A percentile compares a stretch with the other conserved stretches of the same genome.
Evolutionary conservation across 2,113 vertebrate species (phyloP).

Genomic region (Sinocyclocheilus grahami): DNA sequence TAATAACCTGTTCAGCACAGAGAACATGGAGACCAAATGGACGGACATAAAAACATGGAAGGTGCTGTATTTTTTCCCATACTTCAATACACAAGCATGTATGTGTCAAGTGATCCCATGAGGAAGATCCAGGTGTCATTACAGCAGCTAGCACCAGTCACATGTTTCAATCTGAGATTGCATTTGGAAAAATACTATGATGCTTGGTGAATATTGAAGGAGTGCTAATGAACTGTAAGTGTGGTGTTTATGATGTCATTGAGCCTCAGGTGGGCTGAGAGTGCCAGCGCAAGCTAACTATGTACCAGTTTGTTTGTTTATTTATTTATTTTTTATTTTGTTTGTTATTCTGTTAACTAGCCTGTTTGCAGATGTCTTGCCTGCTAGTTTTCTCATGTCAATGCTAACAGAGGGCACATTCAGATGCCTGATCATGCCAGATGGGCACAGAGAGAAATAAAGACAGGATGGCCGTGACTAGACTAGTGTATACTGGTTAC

Average conservation of each 20-base stretch:
- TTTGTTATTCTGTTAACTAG: neutral
- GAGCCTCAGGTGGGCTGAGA: neutral
- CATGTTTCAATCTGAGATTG: neutral
- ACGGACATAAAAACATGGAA: neutral
- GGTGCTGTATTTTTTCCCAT: neutral
- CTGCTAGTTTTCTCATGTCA: neutral
- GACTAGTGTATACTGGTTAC: neutral
- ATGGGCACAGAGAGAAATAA: neutral
- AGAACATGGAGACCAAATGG: neutral
- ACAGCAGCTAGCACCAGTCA: neutral
- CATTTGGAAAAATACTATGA: neutral
- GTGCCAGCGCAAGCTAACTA: neutral
- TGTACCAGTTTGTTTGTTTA: neutral
- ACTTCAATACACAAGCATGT: neutral
- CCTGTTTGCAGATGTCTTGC: neutral
- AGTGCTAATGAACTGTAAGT: neutral
- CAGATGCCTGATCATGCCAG: neutral
- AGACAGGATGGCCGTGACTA: neutral
- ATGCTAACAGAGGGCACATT: neutral
- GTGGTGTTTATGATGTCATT: neutral
- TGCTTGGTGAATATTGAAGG: neutral
- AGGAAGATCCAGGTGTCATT: neutral
- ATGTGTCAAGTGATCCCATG: neutral
- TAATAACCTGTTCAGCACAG: neutral
- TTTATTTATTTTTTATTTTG: neutral